Base-by-base conservation (phyloP, 92 coral and sea anemone species). In the Pocillopora meandrina region DNA sequence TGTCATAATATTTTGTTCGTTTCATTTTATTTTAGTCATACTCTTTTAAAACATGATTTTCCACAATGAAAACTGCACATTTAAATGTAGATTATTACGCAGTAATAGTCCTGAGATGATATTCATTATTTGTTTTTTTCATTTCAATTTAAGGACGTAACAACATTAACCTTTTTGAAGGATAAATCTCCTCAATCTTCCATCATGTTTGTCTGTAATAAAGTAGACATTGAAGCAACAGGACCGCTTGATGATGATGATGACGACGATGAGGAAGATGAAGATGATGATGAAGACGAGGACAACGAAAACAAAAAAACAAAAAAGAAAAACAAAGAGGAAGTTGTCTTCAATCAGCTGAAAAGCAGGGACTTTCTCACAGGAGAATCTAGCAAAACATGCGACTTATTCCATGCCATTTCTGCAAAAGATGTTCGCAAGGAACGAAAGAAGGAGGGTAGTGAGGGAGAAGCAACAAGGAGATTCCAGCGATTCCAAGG, bases 141-240 rank as follows among this genome's bases (percentile, higher is more conserved):
- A 19, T 35, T 77, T 55, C 2, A 12, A 16, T 84, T 78, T 72
- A 68, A 91, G 94, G 94, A 88, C 61, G 34, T 35, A 33, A 56
- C 72, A 2, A 84, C 91, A 11, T 47, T 91, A 18, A 61, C 61
- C 36, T 84, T 79, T 61, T 82, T 91, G 59, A 90, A 88, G 66
- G 87, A 88, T 71, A 91, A 80, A 78, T 80, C 81, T 73, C 94
- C 94, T 18, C 84, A 81, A 36, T 82, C 83, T 15, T 63, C 85
- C 20, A 59, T 84, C 67, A 84, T 91, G 81, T 91, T 84, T 67
- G 94, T 88, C 65, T 88, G 91, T 78, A 91, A 90, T 60, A 91
- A 91, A 58, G 89, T 91, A 14, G 94, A 91, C 75, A 70, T 60
- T 14, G 10, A 42, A 49, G 14, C 42, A 56, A 36, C n/a, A 9